Base-by-base conservation (phyloP, 1,140 invertebrate genomes). In the Cydia strobilella region DNA sequence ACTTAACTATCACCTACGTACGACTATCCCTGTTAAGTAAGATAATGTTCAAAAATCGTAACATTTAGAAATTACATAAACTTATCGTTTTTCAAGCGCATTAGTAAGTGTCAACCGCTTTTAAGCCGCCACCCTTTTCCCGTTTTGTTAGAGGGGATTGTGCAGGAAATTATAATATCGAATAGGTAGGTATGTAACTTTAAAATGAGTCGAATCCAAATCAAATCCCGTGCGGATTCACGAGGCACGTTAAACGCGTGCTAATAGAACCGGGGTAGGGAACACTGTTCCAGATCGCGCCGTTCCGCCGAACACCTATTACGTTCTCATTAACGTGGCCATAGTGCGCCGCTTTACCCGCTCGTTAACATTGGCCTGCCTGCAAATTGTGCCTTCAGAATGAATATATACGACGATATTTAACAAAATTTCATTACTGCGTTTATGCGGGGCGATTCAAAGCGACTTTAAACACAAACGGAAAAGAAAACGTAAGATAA, bases 291-390 rank as follows among this genome's bases (percentile, higher is more conserved):
- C 79, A 80, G 77, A 79, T 78, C 78, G 77, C 75, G 51, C 66
- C 74, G 75, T 79, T 75, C 79, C 74, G 74, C 74, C 76, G 76
- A 79, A 83, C 80, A 81, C 78, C 82, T 83, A 83, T 83, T 83
- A 83, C 79, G 82, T 81, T 81, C 82, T 83, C 82, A 83, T 83
- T 83, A 81, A 81, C 80, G 76, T 74, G 75, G 79, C 76, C 78
- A 74, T 81, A 81, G 77, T 77, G 78, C 74, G 75, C 74, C 76
- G 77, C 75, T 83, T 80, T 78, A 77, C 77, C 77, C 78, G 76
- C 77, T 81, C 79, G 79, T 83, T 83, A 83, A 83, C 82, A 83
- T 80, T 83, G 76, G 79, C 81, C 78, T 74, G 75, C 81, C 59
- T 77, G 79, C 76, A 81, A 83, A 80, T 77, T 80, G 81, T 80